Conservation (phyloP, 2,888 invertebrate species). For the Polietes domitor region DNA sequence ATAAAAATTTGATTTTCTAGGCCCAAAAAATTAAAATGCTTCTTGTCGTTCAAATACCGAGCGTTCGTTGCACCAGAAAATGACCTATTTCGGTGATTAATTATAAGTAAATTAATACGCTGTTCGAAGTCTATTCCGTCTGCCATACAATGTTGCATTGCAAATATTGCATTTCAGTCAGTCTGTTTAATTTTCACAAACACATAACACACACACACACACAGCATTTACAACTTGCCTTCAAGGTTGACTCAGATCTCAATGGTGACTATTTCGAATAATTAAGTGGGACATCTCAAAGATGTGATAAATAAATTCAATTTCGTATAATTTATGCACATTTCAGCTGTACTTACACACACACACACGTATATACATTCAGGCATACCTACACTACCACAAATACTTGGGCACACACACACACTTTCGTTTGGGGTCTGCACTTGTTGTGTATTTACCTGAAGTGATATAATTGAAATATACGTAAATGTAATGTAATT, state of each 20-base stretch:
- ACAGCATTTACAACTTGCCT: too few relatives aligned
- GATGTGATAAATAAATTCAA: conserved; percentile 21
- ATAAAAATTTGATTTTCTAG: too few relatives aligned
- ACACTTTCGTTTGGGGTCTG: neutral
- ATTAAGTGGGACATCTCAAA: conserved; percentile 4
- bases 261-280: neutral
- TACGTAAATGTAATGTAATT: conserved; percentile 26
- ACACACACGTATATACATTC: neutral
- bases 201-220: too few relatives aligned
- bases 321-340: conserved; percentile 19
- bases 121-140: too few relatives aligned
- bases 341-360: neutral
- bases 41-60: too few relatives aligned
- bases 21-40: too few relatives aligned
- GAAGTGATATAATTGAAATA: conserved; percentile 30
- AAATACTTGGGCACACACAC: neutral
- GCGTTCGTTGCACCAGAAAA: too few relatives aligned
- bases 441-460: neutral
- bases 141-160: too few relatives aligned
- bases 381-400: neutral
- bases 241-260: neutral
- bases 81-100: too few relatives aligned
- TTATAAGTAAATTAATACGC: too few relatives aligned
- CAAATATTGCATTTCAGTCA: too few relatives aligned
- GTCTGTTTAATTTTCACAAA: too few relatives aligned